Base-by-base conservation (phyloP, 2,888 invertebrate species). In the Drosophila picticornis region DNA sequence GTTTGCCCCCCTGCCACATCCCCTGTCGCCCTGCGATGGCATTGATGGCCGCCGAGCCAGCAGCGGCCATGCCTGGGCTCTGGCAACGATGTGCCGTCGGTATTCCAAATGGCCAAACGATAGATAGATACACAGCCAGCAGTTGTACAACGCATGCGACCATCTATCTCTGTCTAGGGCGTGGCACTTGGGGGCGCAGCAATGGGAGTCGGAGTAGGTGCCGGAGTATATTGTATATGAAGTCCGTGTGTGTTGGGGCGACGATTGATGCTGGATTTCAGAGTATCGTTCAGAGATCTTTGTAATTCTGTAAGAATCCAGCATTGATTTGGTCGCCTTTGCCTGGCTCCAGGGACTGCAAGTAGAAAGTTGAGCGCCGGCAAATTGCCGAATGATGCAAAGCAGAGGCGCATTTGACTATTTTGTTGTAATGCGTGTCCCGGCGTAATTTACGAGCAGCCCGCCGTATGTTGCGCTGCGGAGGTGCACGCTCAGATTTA, bases 231-330 rank as follows among this genome's bases (percentile, higher is more conserved):
- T 19, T n/a, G 55, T 36, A 19, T 31, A 52, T 29, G 55, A 16
- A 48, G 29, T 62, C 61, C 40, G 64, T 34, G 34, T 34, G 34
- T 34, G 64, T 51, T 43, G 25, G 46, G 59, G 60, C 73, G 84
- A 59, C 85, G 88, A 90, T 88, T 85, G 90, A 90, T 80, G 70
- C 72, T 70, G 85, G 80, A 88, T 74, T 85, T 64, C 32, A 11
- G 48, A 38, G 27, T 36, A 77, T 75, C 56, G 40, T 53, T 69
- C 34, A 40, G 34, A 72, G 61, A 73, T 84, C 60, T 75, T 75
- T 89, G 57, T 73, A 73, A 73, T 76, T 78, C 78, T 56, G 57
- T 52, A 66, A 57, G 63, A 60, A 69, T 60, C 57, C 58, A 52
- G 34, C 51, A 27, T 50, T 19, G 19, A 50, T 50, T 50, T 46